These are phyloP conservation scores for Dolomedes plantarius DNA, from an alignment of 2,888 invertebrate genomes.

Conservation along the genomic window DNA sequence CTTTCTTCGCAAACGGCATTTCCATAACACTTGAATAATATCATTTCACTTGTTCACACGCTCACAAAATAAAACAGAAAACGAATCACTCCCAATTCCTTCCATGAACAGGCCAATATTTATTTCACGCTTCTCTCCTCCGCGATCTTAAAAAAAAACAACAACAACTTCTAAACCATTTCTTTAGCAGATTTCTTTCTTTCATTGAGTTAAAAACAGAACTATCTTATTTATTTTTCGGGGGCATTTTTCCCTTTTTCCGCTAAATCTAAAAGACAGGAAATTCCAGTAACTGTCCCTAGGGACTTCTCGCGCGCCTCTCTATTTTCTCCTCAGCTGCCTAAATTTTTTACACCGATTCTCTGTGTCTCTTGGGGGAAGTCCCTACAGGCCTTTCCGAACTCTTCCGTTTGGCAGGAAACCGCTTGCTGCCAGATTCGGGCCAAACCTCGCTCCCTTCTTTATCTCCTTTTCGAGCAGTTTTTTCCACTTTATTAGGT, in stretches of 20 bases:
- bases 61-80: no score
- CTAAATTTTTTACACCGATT: constrained; percentile 67
- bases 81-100: constrained; percentile 12
- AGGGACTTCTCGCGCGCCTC: constrained; percentile 56
- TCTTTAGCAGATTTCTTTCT: constrained; percentile 58
- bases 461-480: constrained; percentile 42
- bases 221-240: constrained; percentile 39
- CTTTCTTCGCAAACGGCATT: no score
- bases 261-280: constrained; percentile 70
- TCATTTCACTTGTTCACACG: no score
- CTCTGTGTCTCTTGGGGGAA: constrained; percentile 38
- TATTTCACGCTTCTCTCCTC: constrained; percentile 34
- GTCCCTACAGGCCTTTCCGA: constrained; percentile 33
- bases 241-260: constrained; percentile 51
- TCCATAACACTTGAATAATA: no score
- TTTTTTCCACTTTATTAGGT: not conserved
- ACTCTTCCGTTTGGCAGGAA: constrained; percentile 37
- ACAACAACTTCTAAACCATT: constrained; percentile 4
- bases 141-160: not conserved
- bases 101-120: constrained; percentile 36
- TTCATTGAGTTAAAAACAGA: constrained; percentile 69
- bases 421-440: constrained; percentile 50
- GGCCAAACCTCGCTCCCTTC: not conserved
- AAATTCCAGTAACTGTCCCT: constrained; percentile 69
- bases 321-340: constrained; percentile 67